These are phyloP conservation scores for Hedychridium roseum DNA, from an alignment of 2,888 invertebrate genomes.

Conservation along the genomic window DNA sequence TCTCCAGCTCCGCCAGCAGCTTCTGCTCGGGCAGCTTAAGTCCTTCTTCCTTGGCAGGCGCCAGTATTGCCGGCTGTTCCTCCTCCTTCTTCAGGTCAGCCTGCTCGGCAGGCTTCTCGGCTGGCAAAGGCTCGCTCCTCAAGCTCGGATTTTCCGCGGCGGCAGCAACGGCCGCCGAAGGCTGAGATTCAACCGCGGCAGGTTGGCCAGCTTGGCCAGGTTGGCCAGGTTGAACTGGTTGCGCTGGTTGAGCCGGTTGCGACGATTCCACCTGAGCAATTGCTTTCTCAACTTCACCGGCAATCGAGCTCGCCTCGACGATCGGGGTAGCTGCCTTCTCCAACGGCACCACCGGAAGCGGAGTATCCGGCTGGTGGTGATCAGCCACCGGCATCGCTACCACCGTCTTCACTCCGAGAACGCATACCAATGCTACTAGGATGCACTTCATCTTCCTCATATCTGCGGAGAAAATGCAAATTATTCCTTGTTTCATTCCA, in stretches of 20 bases:
- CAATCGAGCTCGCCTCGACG: conserved; percentile 22
- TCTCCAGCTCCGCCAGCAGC: conserved; percentile 16
- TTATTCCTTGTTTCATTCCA: neutral
- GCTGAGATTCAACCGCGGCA: too few relatives aligned
- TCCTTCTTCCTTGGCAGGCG: conserved; percentile 19
- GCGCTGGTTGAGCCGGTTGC: conserved; percentile 2
- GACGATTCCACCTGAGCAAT: conserved; percentile 10
- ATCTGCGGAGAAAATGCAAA: conserved; percentile 17
- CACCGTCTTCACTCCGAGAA: conserved; percentile 70
- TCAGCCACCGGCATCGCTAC: conserved; percentile 71
- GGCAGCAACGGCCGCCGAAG: too few relatives aligned
- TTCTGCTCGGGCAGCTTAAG: conserved; percentile 17
- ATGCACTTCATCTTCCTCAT: conserved; percentile 66
- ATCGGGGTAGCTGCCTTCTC: conserved; percentile 38
- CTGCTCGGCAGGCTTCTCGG: conserved; percentile 28
- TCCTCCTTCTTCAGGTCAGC: conserved; percentile 19
- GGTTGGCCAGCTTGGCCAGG: too few relatives aligned
- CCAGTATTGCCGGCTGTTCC: conserved; percentile 13
- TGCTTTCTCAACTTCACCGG: conserved; percentile 13
- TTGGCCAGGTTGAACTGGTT: conserved; percentile 4
- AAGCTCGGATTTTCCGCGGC: conserved; percentile 9
- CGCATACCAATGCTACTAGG: conserved; percentile 63
- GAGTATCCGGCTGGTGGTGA: conserved; percentile 47
- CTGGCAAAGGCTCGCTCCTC: conserved; percentile 13
- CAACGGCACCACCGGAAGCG: conserved; percentile 40